A percentile compares a stretch with the other conserved stretches of the same genome.
These are phyloP conservation scores for Tridacna gigas DNA, from an alignment of 2,888 invertebrate species.

Conservation along the genomic window DNA sequence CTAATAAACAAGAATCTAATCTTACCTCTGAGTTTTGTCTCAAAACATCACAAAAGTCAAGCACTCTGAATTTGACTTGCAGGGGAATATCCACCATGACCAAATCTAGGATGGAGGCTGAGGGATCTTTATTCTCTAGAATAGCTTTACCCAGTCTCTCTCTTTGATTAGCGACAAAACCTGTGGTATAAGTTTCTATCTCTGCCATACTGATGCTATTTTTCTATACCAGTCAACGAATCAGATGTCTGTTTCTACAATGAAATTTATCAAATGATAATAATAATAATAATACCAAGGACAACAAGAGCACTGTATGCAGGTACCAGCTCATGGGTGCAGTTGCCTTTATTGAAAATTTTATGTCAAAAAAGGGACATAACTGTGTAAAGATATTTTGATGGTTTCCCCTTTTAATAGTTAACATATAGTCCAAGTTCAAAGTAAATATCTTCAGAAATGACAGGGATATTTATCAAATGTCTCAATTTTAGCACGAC, in stretches of 20 bases:
- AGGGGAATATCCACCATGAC: conserved; percentile 50
- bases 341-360: no score
- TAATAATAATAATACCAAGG: no score
- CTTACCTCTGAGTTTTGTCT: conserved; percentile 62
- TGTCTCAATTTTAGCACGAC: no score
- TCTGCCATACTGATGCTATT: conserved; percentile 6
- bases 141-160: conserved; percentile 31
- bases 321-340: no score
- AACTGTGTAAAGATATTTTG: no score
- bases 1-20: background rate
- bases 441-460: no score
- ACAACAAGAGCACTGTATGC: no score
- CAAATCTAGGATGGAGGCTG: conserved; percentile 11
- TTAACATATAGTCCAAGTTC: no score
- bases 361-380: no score
- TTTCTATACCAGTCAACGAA: background rate
- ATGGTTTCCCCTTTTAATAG: no score
- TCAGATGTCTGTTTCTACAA: background rate
- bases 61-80: conserved; percentile 43
- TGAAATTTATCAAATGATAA: background rate
- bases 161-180: background rate
- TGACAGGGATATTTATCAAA: no score
- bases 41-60: conserved; percentile 58
- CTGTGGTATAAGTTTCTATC: background rate
- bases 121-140: conserved; percentile 29